Conservation (phyloP, 2,797 vertebrate species). For the Muscicapa striata region DNA sequence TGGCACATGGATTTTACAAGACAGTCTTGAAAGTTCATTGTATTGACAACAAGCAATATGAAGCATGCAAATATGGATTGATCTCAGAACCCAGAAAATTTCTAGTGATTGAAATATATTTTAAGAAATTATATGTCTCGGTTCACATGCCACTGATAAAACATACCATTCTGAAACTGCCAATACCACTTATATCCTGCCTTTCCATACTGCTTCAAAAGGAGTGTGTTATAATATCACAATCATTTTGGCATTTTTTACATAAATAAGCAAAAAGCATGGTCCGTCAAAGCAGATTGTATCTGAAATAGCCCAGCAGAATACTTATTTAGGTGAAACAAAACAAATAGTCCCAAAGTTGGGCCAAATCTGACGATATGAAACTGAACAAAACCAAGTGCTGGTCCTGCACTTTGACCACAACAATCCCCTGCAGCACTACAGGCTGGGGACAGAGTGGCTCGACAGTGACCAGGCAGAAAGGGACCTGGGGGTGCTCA, state of each 20-base stretch:
- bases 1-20: neutral
- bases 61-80: neutral
- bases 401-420: neutral
- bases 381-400: no score
- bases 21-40: neutral
- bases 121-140: accelerated
- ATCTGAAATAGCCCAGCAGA: neutral
- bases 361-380: accelerated
- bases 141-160: neutral
- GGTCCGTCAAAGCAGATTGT: neutral
- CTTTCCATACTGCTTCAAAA: neutral
- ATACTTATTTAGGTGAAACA: neutral
- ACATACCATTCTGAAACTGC: neutral
- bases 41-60: neutral
- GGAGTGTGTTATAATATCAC: accelerated
- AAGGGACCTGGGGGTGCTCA: neutral
- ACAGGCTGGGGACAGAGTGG: neutral
- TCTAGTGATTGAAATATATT: neutral
- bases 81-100: neutral
- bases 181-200: neutral
- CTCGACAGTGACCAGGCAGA: neutral
- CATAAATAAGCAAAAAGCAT: neutral
- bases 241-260: neutral
- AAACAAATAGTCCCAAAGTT: neutral
- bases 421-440: accelerated